phyloP scores from a whole-genome alignment of 2,888 invertebrate genomes.

The Cosmia pyralina region DNA sequence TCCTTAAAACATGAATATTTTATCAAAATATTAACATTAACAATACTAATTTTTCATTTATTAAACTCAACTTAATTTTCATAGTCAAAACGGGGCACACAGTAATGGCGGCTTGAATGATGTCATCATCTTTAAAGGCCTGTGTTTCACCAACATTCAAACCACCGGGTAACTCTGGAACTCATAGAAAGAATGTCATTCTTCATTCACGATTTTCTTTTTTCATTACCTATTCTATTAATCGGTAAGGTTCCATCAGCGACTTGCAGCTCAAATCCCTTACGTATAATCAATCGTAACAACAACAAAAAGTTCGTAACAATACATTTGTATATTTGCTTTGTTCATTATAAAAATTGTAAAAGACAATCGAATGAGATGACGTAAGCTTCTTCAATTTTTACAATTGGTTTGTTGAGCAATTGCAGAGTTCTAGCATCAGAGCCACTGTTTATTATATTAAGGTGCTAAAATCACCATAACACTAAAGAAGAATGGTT shows the following conservation, averaged over 20 bases:
- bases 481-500: background rate
- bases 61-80: too few species aligned
- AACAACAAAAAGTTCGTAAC: constrained; percentile 10
- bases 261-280: background rate
- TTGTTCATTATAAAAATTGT: constrained; percentile 12
- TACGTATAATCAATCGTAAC: constrained; percentile 3
- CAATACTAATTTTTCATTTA: too few species aligned
- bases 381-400: background rate
- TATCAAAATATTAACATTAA: too few species aligned
- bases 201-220: background rate
- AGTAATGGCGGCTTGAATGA: too few species aligned
- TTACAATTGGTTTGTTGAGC: background rate
- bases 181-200: too few species aligned
- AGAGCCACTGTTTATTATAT: background rate
- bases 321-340: constrained; percentile 21
- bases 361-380: constrained; percentile 6
- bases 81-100: too few species aligned
- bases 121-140: too few species aligned
- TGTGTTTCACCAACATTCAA: too few species aligned
- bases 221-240: background rate
- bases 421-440: background rate
- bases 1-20: too few species aligned
- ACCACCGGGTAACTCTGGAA: too few species aligned
- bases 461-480: background rate
- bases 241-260: background rate